Conservation (phyloP, 2,113 vertebrate species). For the Thunnus maccoyii region DNA sequence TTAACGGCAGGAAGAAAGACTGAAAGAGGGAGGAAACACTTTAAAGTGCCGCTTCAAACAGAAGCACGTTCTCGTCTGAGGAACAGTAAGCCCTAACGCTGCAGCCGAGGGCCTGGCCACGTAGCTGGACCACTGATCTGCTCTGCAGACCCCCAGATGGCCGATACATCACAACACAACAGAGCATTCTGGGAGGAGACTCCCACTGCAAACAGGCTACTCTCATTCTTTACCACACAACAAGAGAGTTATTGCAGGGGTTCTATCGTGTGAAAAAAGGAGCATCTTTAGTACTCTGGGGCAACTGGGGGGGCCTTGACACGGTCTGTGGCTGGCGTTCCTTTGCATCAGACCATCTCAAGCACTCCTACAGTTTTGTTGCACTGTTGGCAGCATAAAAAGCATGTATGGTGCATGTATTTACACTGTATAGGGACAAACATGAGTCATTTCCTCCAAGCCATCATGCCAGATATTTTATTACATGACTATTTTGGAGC, state of each 20-base stretch:
- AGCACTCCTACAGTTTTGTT: no score
- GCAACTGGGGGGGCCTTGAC: no score
- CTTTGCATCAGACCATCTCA: no score
- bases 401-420: no score
- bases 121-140: slow-evolving; percentile 68
- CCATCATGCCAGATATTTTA: no score
- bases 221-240: slow-evolving; percentile 50
- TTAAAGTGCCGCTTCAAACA: slow-evolving; percentile 79
- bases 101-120: slow-evolving; percentile 42
- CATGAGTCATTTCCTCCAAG: no score
- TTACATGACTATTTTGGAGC: no score
- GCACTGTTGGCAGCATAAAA: no score
- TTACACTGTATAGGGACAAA: no score
- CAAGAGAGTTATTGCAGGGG: slow-evolving; percentile 15
- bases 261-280: slow-evolving; percentile 16
- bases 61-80: slow-evolving; percentile 71
- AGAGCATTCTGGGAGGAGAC: slow-evolving; percentile 33
- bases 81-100: slow-evolving; percentile 47
- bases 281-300: slow-evolving; percentile 10
- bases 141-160: slow-evolving; percentile 80
- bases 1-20: slow-evolving; percentile 79
- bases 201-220: slow-evolving; percentile 31
- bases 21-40: slow-evolving; percentile 71
- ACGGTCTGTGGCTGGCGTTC: no score
- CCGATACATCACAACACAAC: slow-evolving; percentile 68